Evolutionary conservation across 2,113 vertebrate genomes (phyloP).

Genomic region (Chaenocephalus aceratus): DNA sequence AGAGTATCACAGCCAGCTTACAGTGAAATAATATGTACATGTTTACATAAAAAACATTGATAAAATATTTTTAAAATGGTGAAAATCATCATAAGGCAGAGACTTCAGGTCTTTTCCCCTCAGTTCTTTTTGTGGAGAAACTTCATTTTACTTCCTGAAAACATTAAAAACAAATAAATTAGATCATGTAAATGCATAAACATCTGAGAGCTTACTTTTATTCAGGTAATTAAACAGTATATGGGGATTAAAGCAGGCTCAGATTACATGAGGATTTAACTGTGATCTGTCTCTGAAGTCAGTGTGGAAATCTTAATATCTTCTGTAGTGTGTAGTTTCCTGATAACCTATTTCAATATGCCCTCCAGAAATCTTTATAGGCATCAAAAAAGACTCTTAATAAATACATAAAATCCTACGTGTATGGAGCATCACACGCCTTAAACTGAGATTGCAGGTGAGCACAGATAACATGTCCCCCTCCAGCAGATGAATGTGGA

Average conservation of each 20-base stretch:
- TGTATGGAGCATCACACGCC: not conserved
- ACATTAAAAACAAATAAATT: slow-evolving; percentile 30
- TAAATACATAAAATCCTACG: not conserved
- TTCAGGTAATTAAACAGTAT: not conserved
- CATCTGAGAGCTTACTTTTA: not conserved
- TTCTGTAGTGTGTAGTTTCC: not conserved
- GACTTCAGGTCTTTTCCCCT: slow-evolving; percentile 56
- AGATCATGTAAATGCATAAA: not conserved
- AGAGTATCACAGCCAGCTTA: slow-evolving; percentile 75
- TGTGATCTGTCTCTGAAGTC: not conserved
- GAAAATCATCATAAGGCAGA: slow-evolving; percentile 47
- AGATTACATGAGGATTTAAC: not conserved
- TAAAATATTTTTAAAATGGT: slow-evolving; percentile 21
- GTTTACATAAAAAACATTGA: slow-evolving; percentile 47
- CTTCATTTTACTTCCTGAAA: slow-evolving; percentile 98
- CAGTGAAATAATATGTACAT: slow-evolving; percentile 84
- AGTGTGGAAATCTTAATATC: slow-evolving; percentile 2
- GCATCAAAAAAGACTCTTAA: not conserved
- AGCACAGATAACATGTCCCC: not conserved
- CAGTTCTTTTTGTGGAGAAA: slow-evolving; percentile 99
- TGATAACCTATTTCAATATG: slow-evolving; percentile 6
- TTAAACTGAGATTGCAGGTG: not conserved
- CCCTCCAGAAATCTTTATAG: not conserved
- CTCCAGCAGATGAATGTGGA: not conserved
- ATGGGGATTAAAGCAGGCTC: not conserved